Percentiles rank a stretch among this genome's conserved stretches.
These are phyloP conservation scores for Ganaspis sp. DNA, from an alignment of 1,140 invertebrate species.

Conservation along the genomic window DNA sequence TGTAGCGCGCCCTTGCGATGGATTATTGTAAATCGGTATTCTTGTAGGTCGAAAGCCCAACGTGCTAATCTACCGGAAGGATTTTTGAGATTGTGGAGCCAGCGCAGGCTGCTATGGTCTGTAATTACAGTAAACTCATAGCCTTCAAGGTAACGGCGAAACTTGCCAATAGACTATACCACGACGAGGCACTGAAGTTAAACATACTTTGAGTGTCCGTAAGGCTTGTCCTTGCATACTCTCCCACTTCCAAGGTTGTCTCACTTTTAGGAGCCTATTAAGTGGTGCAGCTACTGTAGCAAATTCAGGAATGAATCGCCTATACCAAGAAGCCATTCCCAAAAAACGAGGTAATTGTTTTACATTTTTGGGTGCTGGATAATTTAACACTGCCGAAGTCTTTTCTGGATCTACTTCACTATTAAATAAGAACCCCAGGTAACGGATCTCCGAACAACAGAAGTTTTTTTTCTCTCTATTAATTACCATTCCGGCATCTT, in stretches of 20 bases:
- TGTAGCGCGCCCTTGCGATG: slow-evolving; percentile 24
- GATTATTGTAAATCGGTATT: slow-evolving; percentile 7
- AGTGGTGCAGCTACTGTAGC: not conserved
- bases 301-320: slow-evolving; percentile 8
- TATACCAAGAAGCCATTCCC: slow-evolving; percentile 37
- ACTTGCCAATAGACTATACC: slow-evolving; percentile 34
- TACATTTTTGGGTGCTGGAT: not conserved
- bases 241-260: not conserved
- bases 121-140: not conserved
- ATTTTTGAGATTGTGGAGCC: slow-evolving; percentile 58
- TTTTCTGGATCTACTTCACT: slow-evolving; percentile 12
- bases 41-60: not conserved
- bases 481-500: not conserved
- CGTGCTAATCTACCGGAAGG: slow-evolving; percentile 45
- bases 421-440: not conserved
- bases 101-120: slow-evolving; percentile 16
- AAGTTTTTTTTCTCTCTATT: not conserved
- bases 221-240: not conserved
- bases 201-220: not conserved
- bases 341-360: not conserved
- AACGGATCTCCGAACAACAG: not conserved
- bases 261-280: not conserved
- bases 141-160: not conserved
- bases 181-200: slow-evolving; percentile 34
- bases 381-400: not conserved